These are phyloP conservation scores for Vombatus ursinus DNA, from an alignment of 2,113 vertebrate genomes.

Conservation along the genomic window DNA sequence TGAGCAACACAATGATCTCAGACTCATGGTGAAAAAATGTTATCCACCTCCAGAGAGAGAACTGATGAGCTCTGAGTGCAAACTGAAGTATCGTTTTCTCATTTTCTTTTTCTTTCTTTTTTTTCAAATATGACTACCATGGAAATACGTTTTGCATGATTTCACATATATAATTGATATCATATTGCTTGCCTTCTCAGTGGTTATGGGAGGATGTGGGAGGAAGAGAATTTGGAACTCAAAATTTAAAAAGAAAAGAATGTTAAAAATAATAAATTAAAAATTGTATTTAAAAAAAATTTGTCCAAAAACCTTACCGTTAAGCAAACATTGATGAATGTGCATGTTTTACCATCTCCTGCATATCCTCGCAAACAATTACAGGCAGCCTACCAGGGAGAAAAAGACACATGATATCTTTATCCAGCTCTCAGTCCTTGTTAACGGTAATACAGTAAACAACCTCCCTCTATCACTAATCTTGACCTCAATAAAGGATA, in stretches of 20 bases:
- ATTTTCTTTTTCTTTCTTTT: neutral
- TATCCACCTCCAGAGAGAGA: neutral
- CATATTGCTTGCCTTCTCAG: neutral
- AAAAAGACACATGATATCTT: neutral
- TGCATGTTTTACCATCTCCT: conserved; percentile 89
- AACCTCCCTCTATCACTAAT: neutral
- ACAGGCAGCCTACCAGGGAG: conserved; percentile 87
- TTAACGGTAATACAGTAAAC: neutral
- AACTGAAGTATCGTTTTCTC: neutral
- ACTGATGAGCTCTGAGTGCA: neutral
- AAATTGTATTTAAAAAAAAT: neutral
- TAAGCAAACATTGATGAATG: conserved; percentile 85
- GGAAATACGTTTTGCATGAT: neutral
- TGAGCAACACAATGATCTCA: neutral
- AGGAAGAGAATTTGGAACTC: neutral
- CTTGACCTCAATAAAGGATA: neutral
- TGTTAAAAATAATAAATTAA: neutral
- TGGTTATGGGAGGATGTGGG: neutral
- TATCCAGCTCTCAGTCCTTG: neutral
- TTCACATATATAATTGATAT: neutral
- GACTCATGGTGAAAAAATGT: neutral
- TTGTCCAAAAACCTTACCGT: conserved; percentile 67
- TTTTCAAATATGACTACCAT: neutral
- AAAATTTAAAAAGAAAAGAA: neutral
- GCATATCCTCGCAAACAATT: conserved; percentile 86